Conservation (phyloP, 2,113 vertebrate genomes). For the Ahaetulla prasina region DNA sequence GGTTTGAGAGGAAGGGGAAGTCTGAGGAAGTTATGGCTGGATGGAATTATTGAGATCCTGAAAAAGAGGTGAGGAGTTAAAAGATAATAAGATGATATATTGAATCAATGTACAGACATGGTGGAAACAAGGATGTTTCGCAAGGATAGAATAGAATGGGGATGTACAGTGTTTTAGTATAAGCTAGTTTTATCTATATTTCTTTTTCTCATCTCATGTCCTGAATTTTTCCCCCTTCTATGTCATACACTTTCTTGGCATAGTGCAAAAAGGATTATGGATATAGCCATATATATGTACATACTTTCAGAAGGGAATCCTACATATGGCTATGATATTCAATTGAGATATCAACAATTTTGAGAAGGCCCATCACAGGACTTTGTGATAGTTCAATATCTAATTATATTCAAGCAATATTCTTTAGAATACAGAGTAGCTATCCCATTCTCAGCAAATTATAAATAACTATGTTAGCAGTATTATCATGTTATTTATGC, state of each 20-base stretch:
- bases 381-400: not conserved
- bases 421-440: not conserved
- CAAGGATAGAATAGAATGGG: not conserved
- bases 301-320: too few species aligned
- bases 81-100: not conserved
- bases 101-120: not conserved
- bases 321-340: not conserved
- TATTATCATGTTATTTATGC: not conserved
- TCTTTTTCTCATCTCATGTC: not conserved
- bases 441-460: not conserved
- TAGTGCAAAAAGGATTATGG: too few species aligned
- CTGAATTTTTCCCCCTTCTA: not conserved
- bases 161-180: not conserved
- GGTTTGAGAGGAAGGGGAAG: not conserved
- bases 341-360: not conserved
- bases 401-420: slow-evolving; percentile 12
- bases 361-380: not conserved
- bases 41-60: not conserved
- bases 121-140: not conserved
- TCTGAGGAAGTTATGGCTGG: not conserved
- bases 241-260: not conserved
- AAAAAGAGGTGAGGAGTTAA: not conserved
- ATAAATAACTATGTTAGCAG: not conserved
- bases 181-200: not conserved
- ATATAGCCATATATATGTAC: too few species aligned